Percentiles rank a stretch among this genome's conserved stretches.
Conservation (phyloP, 2,888 invertebrate species). For the Bombylius major region DNA sequence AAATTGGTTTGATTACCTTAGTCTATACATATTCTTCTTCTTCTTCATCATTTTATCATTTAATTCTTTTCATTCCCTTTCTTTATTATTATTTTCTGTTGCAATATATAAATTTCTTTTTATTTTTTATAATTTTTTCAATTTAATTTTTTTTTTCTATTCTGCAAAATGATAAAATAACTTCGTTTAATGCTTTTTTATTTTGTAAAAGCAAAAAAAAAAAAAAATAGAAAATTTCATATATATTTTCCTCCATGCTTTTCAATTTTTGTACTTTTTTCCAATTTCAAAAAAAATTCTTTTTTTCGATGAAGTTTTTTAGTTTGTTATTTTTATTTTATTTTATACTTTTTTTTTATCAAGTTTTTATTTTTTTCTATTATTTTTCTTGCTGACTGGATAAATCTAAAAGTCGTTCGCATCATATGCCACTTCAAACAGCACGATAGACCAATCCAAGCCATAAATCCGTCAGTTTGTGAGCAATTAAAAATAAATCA, state of each 20-base stretch:
- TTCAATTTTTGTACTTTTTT: background rate
- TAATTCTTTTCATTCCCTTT: too few relatives aligned
- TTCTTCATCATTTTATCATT: too few relatives aligned
- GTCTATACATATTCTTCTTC: too few relatives aligned
- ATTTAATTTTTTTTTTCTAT: too few relatives aligned
- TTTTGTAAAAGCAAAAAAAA: too few relatives aligned
- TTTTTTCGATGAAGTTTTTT: background rate
- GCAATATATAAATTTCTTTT: too few relatives aligned
- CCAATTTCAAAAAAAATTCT: background rate
- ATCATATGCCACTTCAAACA: background rate
- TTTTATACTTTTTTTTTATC: background rate
- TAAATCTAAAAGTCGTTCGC: background rate
- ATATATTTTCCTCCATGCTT: background rate
- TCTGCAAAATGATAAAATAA: too few relatives aligned
- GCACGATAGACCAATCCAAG: slow-evolving; percentile 8
- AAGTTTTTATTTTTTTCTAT: background rate
- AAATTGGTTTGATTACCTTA: too few relatives aligned
- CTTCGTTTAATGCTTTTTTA: too few relatives aligned
- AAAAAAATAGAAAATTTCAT: too few relatives aligned
- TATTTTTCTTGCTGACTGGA: background rate
- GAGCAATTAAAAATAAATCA: slow-evolving; percentile 21
- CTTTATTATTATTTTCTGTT: too few relatives aligned
- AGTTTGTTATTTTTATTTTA: background rate
- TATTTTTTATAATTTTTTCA: too few relatives aligned
- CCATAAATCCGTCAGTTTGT: slow-evolving; percentile 20